Evolutionary conservation across 2,888 invertebrate genomes (phyloP), one percentile per base, ranked within the genome.

Genomic region (Xestia xanthographa): DNA sequence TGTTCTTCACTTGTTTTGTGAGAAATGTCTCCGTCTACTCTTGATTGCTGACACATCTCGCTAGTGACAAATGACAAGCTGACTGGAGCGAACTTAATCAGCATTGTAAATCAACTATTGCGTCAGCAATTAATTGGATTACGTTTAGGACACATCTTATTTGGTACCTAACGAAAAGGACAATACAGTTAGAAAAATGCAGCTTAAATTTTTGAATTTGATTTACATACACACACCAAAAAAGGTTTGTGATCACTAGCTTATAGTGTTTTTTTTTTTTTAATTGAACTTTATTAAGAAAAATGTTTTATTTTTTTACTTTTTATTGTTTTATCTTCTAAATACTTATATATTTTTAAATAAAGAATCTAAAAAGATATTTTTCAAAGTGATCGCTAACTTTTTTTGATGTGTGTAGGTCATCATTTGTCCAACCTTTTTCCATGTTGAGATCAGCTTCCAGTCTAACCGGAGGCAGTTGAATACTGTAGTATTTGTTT

Each of bases 21-120:
- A 20, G 34, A 41, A 48, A 69, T 53, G 14, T 41, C 41, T 14
- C 26, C 22, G 56, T 68, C 41, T 48, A 8, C 41, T 38, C 62
- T 48, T 38, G 66, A 86, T 68, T 78, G 77, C 66, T 73, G 75
- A 66, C 74, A 66, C 62, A 77, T 77, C 72, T 63, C 38, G 22
- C 66, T 58, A 22, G 62, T 43, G 60, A 73, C 68, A 79, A 77
- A 56, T 79, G 71, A 75, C 74, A 76, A 60, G 65, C 83, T 70
- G 77, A 79, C 67, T 82, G 22, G 29, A 78, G 67, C 66, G 58
- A 65, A 66, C 71, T 67, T 79, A 77, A 79, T 82, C 77, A 87
- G 85, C 68, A 80, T 72, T 80, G 80, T 75, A 79, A 85, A 82
- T 80, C 66, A 79, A 68, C 69, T 72, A 78, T 73, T 66, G 69